phyloP scores from a whole-genome alignment of 1,140 invertebrate genomes.

The Papilio machaon region DNA sequence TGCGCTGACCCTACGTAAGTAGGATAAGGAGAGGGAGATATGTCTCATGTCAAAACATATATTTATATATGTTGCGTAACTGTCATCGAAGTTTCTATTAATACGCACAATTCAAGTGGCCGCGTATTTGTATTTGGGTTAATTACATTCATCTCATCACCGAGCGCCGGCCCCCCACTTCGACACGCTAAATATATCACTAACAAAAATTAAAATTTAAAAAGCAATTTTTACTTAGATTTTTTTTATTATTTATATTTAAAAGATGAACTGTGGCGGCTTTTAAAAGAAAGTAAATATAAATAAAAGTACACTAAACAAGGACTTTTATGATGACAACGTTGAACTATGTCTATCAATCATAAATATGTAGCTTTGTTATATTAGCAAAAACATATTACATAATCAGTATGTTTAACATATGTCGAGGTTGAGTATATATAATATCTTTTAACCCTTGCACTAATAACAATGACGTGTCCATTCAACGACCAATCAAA shows the following conservation, averaged over 20 bases:
- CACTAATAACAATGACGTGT: not conserved
- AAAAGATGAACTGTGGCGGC: not conserved
- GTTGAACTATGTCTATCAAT: too few relatives aligned
- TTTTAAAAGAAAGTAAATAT: too few relatives aligned
- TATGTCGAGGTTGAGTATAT: too few relatives aligned
- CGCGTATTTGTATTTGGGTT: conserved; percentile 35
- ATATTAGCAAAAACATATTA: too few relatives aligned
- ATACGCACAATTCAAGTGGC: conserved; percentile 31
- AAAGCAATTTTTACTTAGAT: too few relatives aligned
- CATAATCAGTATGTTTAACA: too few relatives aligned
- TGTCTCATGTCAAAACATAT: not conserved
- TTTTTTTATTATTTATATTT: not conserved
- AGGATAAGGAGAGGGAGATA: not conserved
- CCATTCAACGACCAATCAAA: not conserved
- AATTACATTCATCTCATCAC: conserved; percentile 40
- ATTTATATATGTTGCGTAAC: not conserved
- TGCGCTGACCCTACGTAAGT: too few relatives aligned
- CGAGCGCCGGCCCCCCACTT: conserved; percentile 25
- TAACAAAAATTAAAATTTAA: not conserved
- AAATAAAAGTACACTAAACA: too few relatives aligned
- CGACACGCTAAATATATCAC: conserved; percentile 19
- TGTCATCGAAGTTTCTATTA: conserved; percentile 20
- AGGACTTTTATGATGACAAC: too few relatives aligned
- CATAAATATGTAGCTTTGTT: too few relatives aligned
- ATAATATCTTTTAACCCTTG: not conserved